These are phyloP conservation scores for Triplophysa siluroides DNA, from an alignment of 2,113 vertebrate species.

Conservation along the genomic window DNA sequence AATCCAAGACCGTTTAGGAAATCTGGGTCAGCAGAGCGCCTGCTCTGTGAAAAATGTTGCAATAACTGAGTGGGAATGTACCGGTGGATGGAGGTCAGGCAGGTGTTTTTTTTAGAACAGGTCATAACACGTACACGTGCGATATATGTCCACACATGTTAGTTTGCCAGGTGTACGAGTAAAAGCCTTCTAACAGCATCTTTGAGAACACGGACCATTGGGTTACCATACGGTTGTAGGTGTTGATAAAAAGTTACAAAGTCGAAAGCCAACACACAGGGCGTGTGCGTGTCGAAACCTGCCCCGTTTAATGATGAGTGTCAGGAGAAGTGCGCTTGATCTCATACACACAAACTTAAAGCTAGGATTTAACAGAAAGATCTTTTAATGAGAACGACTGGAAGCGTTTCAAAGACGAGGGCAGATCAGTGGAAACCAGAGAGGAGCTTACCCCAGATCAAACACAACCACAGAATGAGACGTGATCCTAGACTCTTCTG, in stretches of 20 bases:
- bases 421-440: constrained; percentile 70
- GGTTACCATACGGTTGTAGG: constrained; percentile 40
- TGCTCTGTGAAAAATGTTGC: neutral
- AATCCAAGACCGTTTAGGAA: too few species aligned
- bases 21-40: neutral
- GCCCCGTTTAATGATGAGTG: constrained; percentile 81
- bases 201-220: constrained; percentile 15
- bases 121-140: constrained; percentile 14
- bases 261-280: constrained; percentile 68
- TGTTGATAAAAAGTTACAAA: constrained; percentile 61
- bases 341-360: constrained; percentile 52
- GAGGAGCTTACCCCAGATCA: constrained; percentile 68
- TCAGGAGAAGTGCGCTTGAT: constrained; percentile 76
- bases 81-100: neutral
- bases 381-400: constrained; percentile 76
- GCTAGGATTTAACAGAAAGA: constrained; percentile 51
- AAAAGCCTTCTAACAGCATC: neutral
- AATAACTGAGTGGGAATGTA: neutral
- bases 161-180: constrained; percentile 13
- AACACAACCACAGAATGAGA: constrained; percentile 63
- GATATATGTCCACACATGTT: constrained; percentile 4
- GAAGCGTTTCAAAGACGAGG: constrained; percentile 69
- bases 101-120: constrained; percentile 8
- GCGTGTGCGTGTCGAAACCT: constrained; percentile 79
- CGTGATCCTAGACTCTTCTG: constrained; percentile 70